These are phyloP conservation scores for Cecropterus lyciades DNA, from an alignment of 1,140 invertebrate species.

Conservation along the genomic window DNA sequence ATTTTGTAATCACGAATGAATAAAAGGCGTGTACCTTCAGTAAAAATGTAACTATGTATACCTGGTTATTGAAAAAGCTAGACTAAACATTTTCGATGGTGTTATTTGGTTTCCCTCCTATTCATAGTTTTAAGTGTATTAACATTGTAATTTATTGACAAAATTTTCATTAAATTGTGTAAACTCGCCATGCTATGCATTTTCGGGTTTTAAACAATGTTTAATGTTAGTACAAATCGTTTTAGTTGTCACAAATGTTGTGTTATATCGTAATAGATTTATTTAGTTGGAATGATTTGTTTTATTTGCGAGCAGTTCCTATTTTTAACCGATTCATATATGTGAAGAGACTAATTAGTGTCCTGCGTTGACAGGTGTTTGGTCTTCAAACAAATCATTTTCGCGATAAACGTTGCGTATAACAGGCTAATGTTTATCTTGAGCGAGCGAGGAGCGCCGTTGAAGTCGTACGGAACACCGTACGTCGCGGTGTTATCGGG, in stretches of 20 bases:
- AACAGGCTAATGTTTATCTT: slow-evolving; percentile 52
- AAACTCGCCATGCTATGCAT: slow-evolving; percentile 6
- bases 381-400: slow-evolving; percentile 53
- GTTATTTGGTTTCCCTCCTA: no score
- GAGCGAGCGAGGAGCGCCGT: slow-evolving; percentile 46
- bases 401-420: slow-evolving; percentile 54
- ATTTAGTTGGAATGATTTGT: slow-evolving; percentile 57
- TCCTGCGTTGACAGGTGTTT: slow-evolving; percentile 41
- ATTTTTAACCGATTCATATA: not conserved
- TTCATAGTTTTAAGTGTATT: no score
- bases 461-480: slow-evolving; percentile 56
- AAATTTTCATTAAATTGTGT: not conserved
- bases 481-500: slow-evolving; percentile 60
- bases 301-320: slow-evolving; percentile 50
- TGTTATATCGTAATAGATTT: slow-evolving; percentile 59
- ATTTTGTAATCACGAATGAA: not conserved
- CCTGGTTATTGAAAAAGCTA: not conserved
- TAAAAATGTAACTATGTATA: not conserved
- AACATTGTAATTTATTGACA: no score
- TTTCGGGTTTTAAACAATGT: slow-evolving; percentile 14
- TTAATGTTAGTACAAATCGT: slow-evolving; percentile 56
- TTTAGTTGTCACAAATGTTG: slow-evolving; percentile 51
- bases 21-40: not conserved
- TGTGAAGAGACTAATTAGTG: slow-evolving; percentile 4
- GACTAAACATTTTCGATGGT: slow-evolving; percentile 1